A percentile compares a stretch with the other conserved stretches of the same genome.
Conservation (phyloP, 2,113 vertebrate genomes). For the Bostrychus sinensis region DNA sequence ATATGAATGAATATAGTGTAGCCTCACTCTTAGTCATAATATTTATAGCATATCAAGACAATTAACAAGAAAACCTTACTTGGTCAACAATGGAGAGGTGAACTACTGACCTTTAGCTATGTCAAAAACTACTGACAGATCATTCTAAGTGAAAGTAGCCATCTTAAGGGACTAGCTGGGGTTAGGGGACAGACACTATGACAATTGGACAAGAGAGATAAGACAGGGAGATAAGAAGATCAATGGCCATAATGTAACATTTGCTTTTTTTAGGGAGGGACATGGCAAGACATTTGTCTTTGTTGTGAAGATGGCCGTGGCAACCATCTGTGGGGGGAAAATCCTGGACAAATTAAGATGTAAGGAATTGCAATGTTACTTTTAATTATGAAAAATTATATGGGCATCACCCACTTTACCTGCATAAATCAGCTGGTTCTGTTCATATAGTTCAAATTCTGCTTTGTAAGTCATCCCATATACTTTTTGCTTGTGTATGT, state of each 20-base stretch:
- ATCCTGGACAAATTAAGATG: constrained; percentile 99
- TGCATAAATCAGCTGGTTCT: constrained; percentile 29
- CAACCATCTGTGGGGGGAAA: constrained; percentile 95
- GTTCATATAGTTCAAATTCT: not conserved
- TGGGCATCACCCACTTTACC: constrained; percentile 4
- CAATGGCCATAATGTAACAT: constrained; percentile 24
- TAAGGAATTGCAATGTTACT: constrained; percentile 76
- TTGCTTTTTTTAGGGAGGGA: constrained; percentile 87
- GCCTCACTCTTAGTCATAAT: not conserved
- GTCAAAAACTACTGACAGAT: not conserved
- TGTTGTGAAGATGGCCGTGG: constrained; percentile 93
- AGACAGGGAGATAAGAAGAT: constrained; percentile 11
- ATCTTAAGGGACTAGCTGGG: not conserved
- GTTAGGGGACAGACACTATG: constrained; percentile 1
- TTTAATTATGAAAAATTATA: constrained; percentile 47
- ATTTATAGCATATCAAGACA: not conserved
- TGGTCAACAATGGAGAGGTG: not conserved
- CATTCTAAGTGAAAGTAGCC: not conserved
- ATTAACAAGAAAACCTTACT: not conserved
- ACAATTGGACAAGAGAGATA: not conserved
- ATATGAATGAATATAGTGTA: no score
- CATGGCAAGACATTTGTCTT: constrained; percentile 94
- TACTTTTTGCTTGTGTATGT: constrained; percentile 18
- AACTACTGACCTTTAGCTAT: constrained; percentile 5
- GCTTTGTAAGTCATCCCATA: constrained; percentile 12